A percentile compares a stretch with the other conserved stretches of the same genome.
Evolutionary conservation across 1,140 invertebrate genomes (phyloP).

Genomic region (Agrypnia vestita): DNA sequence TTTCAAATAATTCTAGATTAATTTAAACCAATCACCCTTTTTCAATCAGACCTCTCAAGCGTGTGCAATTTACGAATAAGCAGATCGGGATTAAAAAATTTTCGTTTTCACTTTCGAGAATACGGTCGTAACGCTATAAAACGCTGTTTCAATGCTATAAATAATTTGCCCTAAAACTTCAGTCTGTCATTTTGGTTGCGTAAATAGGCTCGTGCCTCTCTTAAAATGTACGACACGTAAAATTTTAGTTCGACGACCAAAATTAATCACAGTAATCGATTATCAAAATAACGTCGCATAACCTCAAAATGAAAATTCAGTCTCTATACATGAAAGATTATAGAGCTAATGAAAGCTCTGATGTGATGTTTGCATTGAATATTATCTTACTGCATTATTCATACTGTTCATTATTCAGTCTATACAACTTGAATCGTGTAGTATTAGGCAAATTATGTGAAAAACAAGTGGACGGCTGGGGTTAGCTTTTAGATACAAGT

Average conservation of each 20-base stretch:
- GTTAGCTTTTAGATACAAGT: too few relatives aligned
- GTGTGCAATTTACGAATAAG: constrained; percentile 55
- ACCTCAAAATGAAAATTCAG: constrained; percentile 13
- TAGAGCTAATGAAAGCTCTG: too few relatives aligned
- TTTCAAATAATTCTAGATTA: constrained; percentile 42
- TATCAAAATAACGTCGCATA: constrained; percentile 10
- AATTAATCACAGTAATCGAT: too few relatives aligned
- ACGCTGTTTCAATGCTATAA: constrained; percentile 2
- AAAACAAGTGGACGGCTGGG: background rate
- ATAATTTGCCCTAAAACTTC: background rate
- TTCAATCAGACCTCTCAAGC: constrained; percentile 36
- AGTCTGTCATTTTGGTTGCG: too few relatives aligned
- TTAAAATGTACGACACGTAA: too few relatives aligned
- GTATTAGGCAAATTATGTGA: background rate
- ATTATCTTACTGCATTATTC: background rate
- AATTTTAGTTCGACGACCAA: too few relatives aligned
- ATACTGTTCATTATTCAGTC: background rate
- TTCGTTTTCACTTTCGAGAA: constrained; percentile 44
- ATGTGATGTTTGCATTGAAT: background rate
- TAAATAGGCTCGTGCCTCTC: too few relatives aligned
- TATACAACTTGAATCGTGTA: background rate
- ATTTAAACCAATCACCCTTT: constrained; percentile 24
- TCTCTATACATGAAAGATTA: too few relatives aligned
- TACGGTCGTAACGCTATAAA: too few relatives aligned
- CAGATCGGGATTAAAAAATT: constrained; percentile 58